phyloP scores from a whole-genome alignment of 1,140 invertebrate genomes.

The Cardiocondyla obscurior region DNA sequence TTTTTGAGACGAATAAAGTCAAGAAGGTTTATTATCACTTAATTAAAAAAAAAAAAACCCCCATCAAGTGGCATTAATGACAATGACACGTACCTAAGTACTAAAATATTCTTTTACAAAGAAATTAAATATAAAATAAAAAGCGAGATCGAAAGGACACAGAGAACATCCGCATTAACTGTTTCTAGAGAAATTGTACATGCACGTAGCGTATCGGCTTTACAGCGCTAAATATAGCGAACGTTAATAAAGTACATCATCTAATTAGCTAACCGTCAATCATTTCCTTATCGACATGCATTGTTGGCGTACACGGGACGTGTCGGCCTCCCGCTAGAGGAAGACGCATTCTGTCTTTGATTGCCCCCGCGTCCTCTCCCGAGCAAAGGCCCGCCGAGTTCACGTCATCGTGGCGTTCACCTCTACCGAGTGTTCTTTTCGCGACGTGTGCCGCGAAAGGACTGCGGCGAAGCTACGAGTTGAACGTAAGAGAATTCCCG shows the following conservation, averaged over 20 bases:
- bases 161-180: not conserved
- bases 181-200: not conserved
- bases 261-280: conserved; percentile 73
- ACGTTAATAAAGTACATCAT: conserved; percentile 60
- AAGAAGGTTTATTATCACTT: too few species aligned
- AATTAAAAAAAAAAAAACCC: too few species aligned
- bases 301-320: conserved; percentile 58
- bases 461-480: conserved; percentile 1
- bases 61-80: too few species aligned
- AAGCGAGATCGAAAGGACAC: not conserved
- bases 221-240: conserved; percentile 63
- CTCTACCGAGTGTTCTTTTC: conserved; percentile 22
- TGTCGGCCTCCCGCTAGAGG: conserved; percentile 51
- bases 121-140: not conserved
- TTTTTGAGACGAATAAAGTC: too few species aligned
- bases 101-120: too few species aligned
- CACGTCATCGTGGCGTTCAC: conserved; percentile 54
- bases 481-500: not conserved
- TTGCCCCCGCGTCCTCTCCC: conserved; percentile 56
- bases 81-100: too few species aligned
- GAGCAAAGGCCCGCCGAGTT: conserved; percentile 31
- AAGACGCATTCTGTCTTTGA: conserved; percentile 69
- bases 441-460: not conserved
- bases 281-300: conserved; percentile 72
- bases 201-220: not conserved